Evolutionary conservation across 2,888 invertebrate species (phyloP).

Genomic region (Cryptocheilus praepositus): DNA sequence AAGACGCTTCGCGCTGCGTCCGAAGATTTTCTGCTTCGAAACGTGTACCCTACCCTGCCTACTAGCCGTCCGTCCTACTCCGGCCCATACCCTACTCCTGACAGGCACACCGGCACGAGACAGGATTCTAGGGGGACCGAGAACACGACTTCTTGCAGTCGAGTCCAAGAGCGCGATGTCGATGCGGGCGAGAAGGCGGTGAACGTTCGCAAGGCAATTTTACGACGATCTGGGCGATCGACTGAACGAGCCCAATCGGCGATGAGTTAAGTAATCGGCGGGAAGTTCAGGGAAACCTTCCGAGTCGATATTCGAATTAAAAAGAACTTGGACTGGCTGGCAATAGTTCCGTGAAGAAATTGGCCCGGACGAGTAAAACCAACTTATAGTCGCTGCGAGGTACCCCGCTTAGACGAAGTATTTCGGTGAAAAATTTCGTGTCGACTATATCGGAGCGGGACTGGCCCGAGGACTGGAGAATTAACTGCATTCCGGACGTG

Average conservation of each 20-base stretch:
- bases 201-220: too few relatives aligned
- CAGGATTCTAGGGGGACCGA: constrained; percentile 46
- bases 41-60: constrained; percentile 20
- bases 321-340: too few relatives aligned
- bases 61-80: constrained; percentile 29
- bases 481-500: background rate
- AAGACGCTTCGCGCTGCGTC: constrained; percentile 3
- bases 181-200: constrained; percentile 23
- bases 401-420: too few relatives aligned
- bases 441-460: background rate
- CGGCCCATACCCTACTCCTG: constrained; percentile 29
- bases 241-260: too few relatives aligned
- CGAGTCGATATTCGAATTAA: too few relatives aligned
- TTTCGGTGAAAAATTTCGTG: background rate
- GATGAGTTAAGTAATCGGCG: too few relatives aligned
- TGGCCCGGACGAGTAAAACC: too few relatives aligned
- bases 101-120: constrained; percentile 21
- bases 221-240: too few relatives aligned
- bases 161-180: constrained; percentile 51
- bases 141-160: constrained; percentile 49
- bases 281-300: too few relatives aligned
- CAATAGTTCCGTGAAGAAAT: too few relatives aligned
- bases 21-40: constrained; percentile 4
- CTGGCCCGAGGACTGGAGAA: background rate
- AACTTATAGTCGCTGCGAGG: too few relatives aligned